phyloP scores from a whole-genome alignment of 2,113 vertebrate species.

The Pomatorhinus ruficollis region DNA sequence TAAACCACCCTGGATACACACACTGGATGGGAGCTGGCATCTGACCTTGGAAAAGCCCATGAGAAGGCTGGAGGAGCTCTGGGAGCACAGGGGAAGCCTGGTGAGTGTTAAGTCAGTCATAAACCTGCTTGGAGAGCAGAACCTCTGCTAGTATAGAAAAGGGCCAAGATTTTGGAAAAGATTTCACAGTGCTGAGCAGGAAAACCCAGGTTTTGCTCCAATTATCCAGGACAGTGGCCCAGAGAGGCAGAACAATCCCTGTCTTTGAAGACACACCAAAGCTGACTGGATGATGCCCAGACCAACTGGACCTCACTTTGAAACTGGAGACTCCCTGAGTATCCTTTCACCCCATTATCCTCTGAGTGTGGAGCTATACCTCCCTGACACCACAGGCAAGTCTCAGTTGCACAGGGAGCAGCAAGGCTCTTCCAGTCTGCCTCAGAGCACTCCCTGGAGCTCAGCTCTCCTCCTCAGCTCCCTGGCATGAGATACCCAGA shows the following conservation, averaged over 20 bases:
- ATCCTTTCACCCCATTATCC: not conserved
- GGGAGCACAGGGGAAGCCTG: not conserved
- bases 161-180: not conserved
- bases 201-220: not conserved
- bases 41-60: not conserved
- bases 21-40: not conserved
- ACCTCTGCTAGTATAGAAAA: not conserved
- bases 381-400: not conserved
- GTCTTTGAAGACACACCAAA: not conserved
- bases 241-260: not conserved
- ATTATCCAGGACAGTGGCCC: not conserved
- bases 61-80: not conserved
- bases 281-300: not conserved
- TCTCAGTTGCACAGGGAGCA: not conserved
- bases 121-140: not conserved
- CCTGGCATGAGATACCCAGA: not conserved
- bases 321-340: not conserved
- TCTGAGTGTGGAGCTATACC: not conserved
- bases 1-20: not conserved
- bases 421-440: not conserved
- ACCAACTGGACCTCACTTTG: not conserved
- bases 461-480: not conserved
- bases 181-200: not conserved
- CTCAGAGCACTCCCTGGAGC: rapidly evolving
- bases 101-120: not conserved